phyloP scores from a whole-genome alignment of 1,140 invertebrate species.

The Cecropterus lyciades region DNA sequence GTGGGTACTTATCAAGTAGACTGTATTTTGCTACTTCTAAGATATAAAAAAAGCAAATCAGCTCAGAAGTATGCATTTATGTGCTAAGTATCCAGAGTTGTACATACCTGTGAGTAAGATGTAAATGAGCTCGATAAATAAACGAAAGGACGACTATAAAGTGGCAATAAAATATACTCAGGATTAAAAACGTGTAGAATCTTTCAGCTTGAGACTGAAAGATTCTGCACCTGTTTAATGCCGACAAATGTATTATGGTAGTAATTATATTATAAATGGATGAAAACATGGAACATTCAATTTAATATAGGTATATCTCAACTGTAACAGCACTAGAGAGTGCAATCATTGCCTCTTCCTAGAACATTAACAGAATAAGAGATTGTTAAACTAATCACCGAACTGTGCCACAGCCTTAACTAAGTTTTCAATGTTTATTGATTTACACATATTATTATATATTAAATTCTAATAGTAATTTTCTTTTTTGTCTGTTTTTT shows the following conservation, averaged over 20 bases:
- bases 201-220: constrained; percentile 1
- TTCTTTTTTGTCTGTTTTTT: too few relatives aligned
- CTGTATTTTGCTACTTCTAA: too few relatives aligned
- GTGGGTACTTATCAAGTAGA: too few relatives aligned
- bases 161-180: constrained; percentile 1
- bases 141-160: constrained; percentile 1
- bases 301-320: constrained; percentile 19
- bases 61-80: too few relatives aligned
- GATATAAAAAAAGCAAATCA: too few relatives aligned
- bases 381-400: constrained; percentile 18
- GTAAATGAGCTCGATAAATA: not conserved
- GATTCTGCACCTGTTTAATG: too few relatives aligned
- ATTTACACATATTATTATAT: too few relatives aligned
- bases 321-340: constrained; percentile 15
- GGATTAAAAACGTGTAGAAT: constrained; percentile 25
- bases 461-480: too few relatives aligned
- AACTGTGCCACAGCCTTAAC: constrained; percentile 1
- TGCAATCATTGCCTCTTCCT: constrained; percentile 30
- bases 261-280: not conserved
- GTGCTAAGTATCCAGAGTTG: too few relatives aligned
- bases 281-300: constrained; percentile 17
- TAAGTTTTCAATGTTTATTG: too few relatives aligned
- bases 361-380: constrained; percentile 21
- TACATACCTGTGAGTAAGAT: too few relatives aligned
- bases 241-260: constrained; percentile 24